These are phyloP conservation scores for Antitype chi DNA, from an alignment of 2,888 invertebrate genomes.

Conservation along the genomic window DNA sequence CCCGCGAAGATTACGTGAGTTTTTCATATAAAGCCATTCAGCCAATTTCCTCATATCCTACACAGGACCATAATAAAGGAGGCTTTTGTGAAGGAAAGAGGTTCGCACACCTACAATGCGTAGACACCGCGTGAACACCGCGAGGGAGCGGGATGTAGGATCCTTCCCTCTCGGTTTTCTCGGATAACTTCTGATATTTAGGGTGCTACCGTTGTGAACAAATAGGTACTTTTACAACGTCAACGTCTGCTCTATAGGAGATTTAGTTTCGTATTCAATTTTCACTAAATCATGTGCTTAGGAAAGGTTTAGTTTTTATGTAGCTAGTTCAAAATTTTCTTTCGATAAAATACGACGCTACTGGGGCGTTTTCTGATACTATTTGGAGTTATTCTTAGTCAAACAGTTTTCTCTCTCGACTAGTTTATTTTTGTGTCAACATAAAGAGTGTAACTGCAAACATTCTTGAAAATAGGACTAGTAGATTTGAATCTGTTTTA, in stretches of 20 bases:
- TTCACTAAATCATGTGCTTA: conserved; percentile 72
- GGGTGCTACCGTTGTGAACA: conserved; percentile 79
- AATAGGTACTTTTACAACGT: conserved; percentile 79
- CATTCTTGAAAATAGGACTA: not conserved
- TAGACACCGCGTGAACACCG: conserved; percentile 78
- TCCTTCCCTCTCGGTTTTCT: conserved; percentile 80
- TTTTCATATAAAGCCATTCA: conserved; percentile 90
- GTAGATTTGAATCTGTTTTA: not conserved
- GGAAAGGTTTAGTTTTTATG: conserved; percentile 67
- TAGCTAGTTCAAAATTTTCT: conserved; percentile 44
- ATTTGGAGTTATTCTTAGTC: conserved; percentile 36
- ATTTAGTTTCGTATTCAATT: conserved; percentile 77
- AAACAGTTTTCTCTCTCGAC: conserved; percentile 22
- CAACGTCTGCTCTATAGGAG: conserved; percentile 73
- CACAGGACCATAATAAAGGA: conserved; percentile 89
- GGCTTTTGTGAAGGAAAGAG: conserved; percentile 88
- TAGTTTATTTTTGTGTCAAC: conserved; percentile 31
- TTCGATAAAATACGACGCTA: conserved; percentile 33
- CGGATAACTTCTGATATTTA: conserved; percentile 82
- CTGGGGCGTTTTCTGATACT: conserved; percentile 5
- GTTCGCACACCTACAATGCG: conserved; percentile 87
- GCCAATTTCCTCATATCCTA: conserved; percentile 90
- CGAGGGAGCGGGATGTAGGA: conserved; percentile 80
- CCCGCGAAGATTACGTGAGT: conserved; percentile 87
- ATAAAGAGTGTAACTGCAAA: not conserved